A percentile compares a stretch with the other conserved stretches of the same genome.
Conservation (phyloP, 2,888 invertebrate genomes). For the Tetragonula carbonaria region DNA sequence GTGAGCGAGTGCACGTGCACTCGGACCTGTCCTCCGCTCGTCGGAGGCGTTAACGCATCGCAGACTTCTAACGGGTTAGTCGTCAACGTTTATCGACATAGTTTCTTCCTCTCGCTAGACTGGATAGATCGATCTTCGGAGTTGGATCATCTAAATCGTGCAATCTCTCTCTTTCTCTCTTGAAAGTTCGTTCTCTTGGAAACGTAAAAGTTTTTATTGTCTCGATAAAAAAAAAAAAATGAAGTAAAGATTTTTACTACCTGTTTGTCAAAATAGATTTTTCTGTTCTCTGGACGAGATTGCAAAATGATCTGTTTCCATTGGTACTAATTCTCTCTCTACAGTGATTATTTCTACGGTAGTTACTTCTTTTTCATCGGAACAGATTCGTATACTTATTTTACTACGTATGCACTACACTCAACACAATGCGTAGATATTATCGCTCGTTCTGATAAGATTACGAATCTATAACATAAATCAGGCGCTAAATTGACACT, state of each 20-base stretch:
- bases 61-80: neutral
- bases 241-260: neutral
- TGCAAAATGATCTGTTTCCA: neutral
- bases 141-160: neutral
- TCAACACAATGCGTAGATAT: neutral
- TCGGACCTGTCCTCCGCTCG: constrained; percentile 4
- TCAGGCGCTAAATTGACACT: neutral
- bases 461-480: constrained; percentile 9
- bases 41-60: constrained; percentile 8
- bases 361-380: no score
- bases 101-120: no score
- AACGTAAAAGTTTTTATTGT: neutral
- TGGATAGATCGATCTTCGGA: neutral
- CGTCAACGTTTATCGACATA: constrained; percentile 25
- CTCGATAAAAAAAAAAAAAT: neutral
- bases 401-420: neutral
- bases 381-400: neutral
- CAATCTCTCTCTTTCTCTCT: no score
- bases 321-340: no score
- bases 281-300: neutral
- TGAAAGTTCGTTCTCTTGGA: neutral
- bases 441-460: constrained; percentile 1
- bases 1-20: constrained; percentile 15
- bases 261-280: neutral
- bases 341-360: no score